A percentile compares a stretch with the other conserved stretches of the same genome.
Evolutionary conservation across 2,113 vertebrate genomes (phyloP).

Genomic region (Phocoena sinus): DNA sequence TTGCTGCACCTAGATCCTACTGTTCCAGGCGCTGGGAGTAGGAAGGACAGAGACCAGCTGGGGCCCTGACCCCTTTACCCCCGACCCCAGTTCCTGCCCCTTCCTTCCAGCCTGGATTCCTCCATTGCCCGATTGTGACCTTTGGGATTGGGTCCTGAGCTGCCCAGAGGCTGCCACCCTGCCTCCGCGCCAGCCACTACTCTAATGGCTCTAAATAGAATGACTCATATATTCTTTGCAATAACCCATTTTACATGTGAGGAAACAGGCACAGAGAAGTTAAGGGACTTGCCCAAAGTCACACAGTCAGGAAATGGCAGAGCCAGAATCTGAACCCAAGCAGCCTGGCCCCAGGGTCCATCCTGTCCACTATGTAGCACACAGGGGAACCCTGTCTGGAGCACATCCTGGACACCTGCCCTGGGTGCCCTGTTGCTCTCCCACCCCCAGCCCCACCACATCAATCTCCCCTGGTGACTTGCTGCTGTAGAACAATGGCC

Average conservation of each 20-base stretch:
- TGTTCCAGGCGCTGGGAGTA: background rate
- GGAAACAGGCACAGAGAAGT: background rate
- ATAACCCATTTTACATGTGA: background rate
- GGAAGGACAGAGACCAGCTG: background rate
- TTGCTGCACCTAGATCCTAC: background rate
- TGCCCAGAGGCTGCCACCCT: background rate
- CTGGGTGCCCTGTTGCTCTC: background rate
- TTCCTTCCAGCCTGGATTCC: background rate
- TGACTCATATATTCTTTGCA: background rate
- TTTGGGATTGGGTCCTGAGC: background rate
- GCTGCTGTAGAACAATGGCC: rapidly evolving
- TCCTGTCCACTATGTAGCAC: background rate
- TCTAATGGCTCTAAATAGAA: background rate
- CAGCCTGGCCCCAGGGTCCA: background rate
- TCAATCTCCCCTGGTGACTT: background rate
- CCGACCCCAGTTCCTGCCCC: background rate
- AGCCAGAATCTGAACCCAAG: background rate
- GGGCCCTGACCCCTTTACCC: background rate
- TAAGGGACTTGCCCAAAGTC: background rate
- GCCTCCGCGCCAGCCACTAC: background rate
- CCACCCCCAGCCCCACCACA: no score
- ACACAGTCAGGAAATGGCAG: background rate
- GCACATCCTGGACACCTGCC: background rate
- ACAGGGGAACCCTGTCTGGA: no score
- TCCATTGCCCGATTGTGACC: background rate